Evolutionary conservation across 2,888 invertebrate species (phyloP).

Genomic region (Aleiodes alternator): DNA sequence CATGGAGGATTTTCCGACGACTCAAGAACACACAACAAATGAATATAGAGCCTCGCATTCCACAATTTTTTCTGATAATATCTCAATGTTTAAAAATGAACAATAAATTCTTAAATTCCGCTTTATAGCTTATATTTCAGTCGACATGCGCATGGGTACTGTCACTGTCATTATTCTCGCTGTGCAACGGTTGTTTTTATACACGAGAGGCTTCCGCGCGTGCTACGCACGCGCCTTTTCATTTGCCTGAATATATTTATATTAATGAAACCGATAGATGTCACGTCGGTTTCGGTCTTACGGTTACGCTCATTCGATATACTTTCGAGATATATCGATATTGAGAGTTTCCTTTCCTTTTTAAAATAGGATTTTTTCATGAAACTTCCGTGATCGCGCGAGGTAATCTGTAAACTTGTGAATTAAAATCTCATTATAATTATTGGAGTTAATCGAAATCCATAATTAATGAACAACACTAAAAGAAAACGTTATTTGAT

Average conservation of each 20-base stretch:
- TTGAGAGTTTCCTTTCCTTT: too few relatives aligned
- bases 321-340: too few relatives aligned
- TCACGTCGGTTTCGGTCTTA: too few relatives aligned
- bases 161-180: slow-evolving; percentile 23
- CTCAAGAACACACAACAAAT: slow-evolving; percentile 7
- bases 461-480: background rate
- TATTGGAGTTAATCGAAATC: slow-evolving; percentile 16
- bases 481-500: background rate
- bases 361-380: too few relatives aligned
- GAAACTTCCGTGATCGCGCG: slow-evolving; percentile 12
- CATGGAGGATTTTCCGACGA: slow-evolving; percentile 12
- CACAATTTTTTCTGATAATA: slow-evolving; percentile 10
- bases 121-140: slow-evolving; percentile 16
- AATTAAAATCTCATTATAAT: slow-evolving; percentile 35
- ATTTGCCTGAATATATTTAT: too few relatives aligned
- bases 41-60: slow-evolving; percentile 7
- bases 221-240: too few relatives aligned
- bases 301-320: too few relatives aligned
- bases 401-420: slow-evolving; percentile 21
- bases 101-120: background rate
- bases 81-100: background rate
- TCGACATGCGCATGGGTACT: slow-evolving; percentile 15
- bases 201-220: too few relatives aligned
- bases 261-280: too few relatives aligned
- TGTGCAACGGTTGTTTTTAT: slow-evolving; percentile 13